phyloP scores from a whole-genome alignment of 2,888 invertebrate species.

The Drosophila subquinaria region DNA sequence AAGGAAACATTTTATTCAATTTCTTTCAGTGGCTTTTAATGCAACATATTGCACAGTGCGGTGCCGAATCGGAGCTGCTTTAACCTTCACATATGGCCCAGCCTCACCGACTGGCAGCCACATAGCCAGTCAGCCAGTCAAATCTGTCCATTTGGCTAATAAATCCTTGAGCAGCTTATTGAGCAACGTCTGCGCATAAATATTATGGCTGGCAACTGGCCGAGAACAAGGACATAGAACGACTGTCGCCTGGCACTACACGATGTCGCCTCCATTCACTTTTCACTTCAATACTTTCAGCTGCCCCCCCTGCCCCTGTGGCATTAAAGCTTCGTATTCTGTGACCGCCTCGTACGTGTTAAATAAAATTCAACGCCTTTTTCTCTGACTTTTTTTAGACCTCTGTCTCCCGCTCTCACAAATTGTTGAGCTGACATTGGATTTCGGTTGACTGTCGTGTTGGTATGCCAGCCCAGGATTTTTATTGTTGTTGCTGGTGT shows the following conservation, averaged over 20 bases:
- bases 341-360: slow-evolving; percentile 68
- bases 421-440: slow-evolving; percentile 82
- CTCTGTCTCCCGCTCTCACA: slow-evolving; percentile 25
- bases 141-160: slow-evolving; percentile 85
- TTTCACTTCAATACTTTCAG: slow-evolving; percentile 60
- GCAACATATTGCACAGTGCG: slow-evolving; percentile 36
- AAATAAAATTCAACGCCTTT: slow-evolving; percentile 69
- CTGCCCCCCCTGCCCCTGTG: slow-evolving; percentile 16
- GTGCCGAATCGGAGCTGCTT: slow-evolving; percentile 25
- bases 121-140: slow-evolving; percentile 80
- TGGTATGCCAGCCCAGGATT: slow-evolving; percentile 60
- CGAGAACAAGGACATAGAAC: slow-evolving; percentile 39
- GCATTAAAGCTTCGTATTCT: slow-evolving; percentile 48
- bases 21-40: slow-evolving; percentile 57
- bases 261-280: slow-evolving; percentile 49
- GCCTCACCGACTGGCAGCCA: slow-evolving; percentile 29
- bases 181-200: slow-evolving; percentile 81
- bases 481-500: slow-evolving; percentile 18
- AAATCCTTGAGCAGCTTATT: slow-evolving; percentile 85
- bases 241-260: slow-evolving; percentile 24
- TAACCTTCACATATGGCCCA: slow-evolving; percentile 67
- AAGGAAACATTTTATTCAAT: not conserved
- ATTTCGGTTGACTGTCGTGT: slow-evolving; percentile 76
- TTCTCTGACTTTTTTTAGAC: slow-evolving; percentile 20
- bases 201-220: slow-evolving; percentile 74